These are phyloP conservation scores for Madoqua kirkii DNA, from an alignment of 2,113 vertebrate species.

Conservation along the genomic window DNA sequence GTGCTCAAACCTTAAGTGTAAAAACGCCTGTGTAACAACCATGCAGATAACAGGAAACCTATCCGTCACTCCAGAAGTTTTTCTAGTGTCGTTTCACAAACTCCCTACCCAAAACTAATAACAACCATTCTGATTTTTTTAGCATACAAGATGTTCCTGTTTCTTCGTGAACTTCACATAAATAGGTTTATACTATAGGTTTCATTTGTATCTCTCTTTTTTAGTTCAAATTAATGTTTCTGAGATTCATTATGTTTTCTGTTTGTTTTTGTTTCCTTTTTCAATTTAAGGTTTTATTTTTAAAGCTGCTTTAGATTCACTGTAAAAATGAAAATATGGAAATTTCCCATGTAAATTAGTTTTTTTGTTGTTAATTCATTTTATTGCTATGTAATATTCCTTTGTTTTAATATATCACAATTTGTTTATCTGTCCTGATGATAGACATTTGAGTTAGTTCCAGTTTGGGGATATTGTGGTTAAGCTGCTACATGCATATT, in stretches of 20 bases:
- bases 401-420: background rate
- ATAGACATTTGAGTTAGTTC: background rate
- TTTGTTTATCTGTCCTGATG: background rate
- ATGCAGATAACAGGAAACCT: background rate
- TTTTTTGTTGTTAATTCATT: background rate
- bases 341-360: background rate
- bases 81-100: background rate
- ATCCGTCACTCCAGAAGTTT: background rate
- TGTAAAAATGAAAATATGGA: background rate
- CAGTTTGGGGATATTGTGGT: background rate
- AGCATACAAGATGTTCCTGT: background rate
- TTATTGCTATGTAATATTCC: background rate
- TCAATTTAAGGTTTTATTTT: background rate
- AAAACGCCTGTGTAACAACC: background rate
- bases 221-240: background rate
- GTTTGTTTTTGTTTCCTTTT: background rate
- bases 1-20: background rate
- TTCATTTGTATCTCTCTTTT: background rate
- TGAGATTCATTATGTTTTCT: background rate
- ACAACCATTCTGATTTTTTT: background rate
- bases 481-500: background rate
- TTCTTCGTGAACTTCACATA: background rate
- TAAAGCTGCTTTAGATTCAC: background rate
- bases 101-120: background rate
- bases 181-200: background rate